Evolutionary conservation across 2,888 invertebrate species (phyloP).

Genomic region (Hemicrepidius hirtus): DNA sequence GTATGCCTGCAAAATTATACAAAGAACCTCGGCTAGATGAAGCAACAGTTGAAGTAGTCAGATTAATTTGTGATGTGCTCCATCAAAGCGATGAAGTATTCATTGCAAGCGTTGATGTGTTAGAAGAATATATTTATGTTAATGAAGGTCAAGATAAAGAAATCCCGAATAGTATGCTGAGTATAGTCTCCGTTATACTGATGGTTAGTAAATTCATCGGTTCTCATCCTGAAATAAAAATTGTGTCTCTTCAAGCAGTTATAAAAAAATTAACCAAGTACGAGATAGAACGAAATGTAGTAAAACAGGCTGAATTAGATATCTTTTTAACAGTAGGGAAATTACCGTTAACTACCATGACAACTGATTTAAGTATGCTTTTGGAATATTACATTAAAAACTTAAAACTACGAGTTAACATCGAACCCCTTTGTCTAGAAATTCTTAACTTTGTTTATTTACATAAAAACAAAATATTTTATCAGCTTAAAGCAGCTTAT

Average conservation of each 20-base stretch:
- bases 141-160: slow-evolving; percentile 56
- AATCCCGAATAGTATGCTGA: slow-evolving; percentile 61
- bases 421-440: slow-evolving; percentile 62
- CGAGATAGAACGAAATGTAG: slow-evolving; percentile 53
- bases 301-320: slow-evolving; percentile 62
- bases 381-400: slow-evolving; percentile 62
- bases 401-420: slow-evolving; percentile 59
- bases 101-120: slow-evolving; percentile 63
- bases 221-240: slow-evolving; percentile 61
- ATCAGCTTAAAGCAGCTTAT: slow-evolving; percentile 62
- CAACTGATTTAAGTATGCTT: slow-evolving; percentile 66
- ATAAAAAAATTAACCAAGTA: slow-evolving; percentile 59
- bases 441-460: slow-evolving; percentile 63
- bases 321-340: slow-evolving; percentile 61
- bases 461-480: slow-evolving; percentile 60
- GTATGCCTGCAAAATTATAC: slow-evolving; percentile 48
- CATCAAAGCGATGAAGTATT: slow-evolving; percentile 66
- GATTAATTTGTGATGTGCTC: slow-evolving; percentile 62
- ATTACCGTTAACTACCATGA: slow-evolving; percentile 61
- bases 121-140: slow-evolving; percentile 62
- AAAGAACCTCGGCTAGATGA: slow-evolving; percentile 63
- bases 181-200: slow-evolving; percentile 61
- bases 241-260: slow-evolving; percentile 51
- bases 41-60: slow-evolving; percentile 60
- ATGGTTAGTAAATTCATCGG: slow-evolving; percentile 65